Base-by-base conservation (phyloP, 2,888 invertebrate genomes). In the Leptinotarsa rubiginosa region DNA sequence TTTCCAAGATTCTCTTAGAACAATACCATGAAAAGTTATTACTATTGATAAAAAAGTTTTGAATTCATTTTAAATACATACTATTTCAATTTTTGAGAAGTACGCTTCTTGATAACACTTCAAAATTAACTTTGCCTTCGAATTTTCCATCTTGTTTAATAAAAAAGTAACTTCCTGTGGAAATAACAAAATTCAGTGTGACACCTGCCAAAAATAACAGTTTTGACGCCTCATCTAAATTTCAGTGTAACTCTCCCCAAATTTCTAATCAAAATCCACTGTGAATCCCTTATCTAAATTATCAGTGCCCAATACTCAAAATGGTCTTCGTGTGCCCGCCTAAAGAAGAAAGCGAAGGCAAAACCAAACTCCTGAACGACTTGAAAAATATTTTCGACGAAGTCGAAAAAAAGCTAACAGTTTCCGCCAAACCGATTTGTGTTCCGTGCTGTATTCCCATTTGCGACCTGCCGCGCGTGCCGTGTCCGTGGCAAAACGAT, bases 391-490 rank as follows among this genome's bases (percentile, higher is more conserved):
- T 86, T 41, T 81, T 87, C 56, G 80, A 84, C 65, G 80, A 82
- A 54, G 82, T 87, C 22, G 85, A 86, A 65, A 82, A 84, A 13
- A 77, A 81, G 69, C 69, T 82, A 73, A 69, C 76, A 25, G 73
- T 82, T 1, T 75, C 74, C 2, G 83, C 81, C 12, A 81, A 81
- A 76, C 90, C 89, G 82, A 89, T 88, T 82, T 90, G 80, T 86
- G 88, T 67, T 87, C 89, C 81, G 87, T 89, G 81, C 88, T 84
- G 84, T 69, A 79, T 89, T 1, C 90, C 86, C 0, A 74, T 80
- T 64, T 76, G 73, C 31, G 75, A 79, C 50, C 78, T 81, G 69
- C 89, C 87, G n/a, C 54, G 68, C 7, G 41, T n/a, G 13, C 68
- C 68, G 15, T 64, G 47, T 47, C 59, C 20, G 16, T 49, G 16